These are phyloP conservation scores for Enteromius fasciolatus DNA, from an alignment of 2,797 vertebrate genomes.

Conservation along the genomic window DNA sequence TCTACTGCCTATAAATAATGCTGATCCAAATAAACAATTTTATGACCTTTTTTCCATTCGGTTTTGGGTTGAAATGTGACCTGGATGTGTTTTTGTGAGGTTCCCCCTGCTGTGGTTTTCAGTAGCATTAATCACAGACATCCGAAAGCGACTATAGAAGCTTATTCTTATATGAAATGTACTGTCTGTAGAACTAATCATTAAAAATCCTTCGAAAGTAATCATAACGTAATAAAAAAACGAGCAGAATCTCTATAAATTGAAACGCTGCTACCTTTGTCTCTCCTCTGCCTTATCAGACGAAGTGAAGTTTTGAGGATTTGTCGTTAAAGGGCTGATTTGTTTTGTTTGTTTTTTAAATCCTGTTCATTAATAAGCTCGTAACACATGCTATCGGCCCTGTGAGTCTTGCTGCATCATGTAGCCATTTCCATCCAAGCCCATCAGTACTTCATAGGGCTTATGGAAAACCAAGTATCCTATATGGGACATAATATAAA, in stretches of 20 bases:
- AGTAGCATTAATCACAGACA: neutral
- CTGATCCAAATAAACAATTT: neutral
- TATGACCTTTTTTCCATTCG: neutral
- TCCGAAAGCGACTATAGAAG: neutral
- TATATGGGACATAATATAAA: neutral
- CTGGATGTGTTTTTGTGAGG: neutral
- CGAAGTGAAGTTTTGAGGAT: slow-evolving; percentile 60
- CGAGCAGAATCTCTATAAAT: slow-evolving; percentile 60
- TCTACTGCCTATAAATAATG: slow-evolving; percentile 13
- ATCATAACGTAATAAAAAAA: slow-evolving; percentile 35
- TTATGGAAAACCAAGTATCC: slow-evolving; percentile 28
- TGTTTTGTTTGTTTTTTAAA: neutral
- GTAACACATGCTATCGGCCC: neutral
- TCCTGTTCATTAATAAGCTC: neutral
- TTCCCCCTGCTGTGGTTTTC: neutral
- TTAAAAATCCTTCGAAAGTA: slow-evolving; percentile 23
- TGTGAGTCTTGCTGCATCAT: slow-evolving; percentile 14
- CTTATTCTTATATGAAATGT: neutral
- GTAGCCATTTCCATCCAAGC: neutral
- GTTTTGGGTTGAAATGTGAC: neutral
- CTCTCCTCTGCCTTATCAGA: slow-evolving; percentile 85
- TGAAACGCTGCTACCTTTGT: slow-evolving; percentile 81
- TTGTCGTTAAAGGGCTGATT: slow-evolving; percentile 49
- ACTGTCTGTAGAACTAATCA: slow-evolving; percentile 15
- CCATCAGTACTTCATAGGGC: neutral